Percentiles rank a stretch among this genome's conserved stretches.
These are phyloP conservation scores for Bos javanicus DNA, from an alignment of 2,113 vertebrate species.

Conservation along the genomic window DNA sequence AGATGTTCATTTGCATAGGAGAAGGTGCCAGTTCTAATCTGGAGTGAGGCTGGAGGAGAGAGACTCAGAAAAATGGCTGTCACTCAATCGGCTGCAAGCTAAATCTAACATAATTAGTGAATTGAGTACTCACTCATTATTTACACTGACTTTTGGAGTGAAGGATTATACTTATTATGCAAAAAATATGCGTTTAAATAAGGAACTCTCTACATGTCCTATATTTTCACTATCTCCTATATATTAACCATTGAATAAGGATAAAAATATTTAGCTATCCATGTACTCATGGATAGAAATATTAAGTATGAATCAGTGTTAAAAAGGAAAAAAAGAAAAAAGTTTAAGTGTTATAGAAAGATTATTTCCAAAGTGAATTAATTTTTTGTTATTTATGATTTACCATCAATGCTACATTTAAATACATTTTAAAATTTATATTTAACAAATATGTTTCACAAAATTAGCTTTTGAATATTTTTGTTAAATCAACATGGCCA, in stretches of 20 bases:
- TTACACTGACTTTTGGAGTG: constrained; percentile 38
- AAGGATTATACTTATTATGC: constrained; percentile 14
- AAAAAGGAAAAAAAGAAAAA: neutral
- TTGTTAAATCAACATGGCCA: neutral
- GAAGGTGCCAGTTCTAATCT: constrained; percentile 80
- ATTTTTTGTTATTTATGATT: neutral
- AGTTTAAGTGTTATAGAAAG: neutral
- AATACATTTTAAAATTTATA: neutral
- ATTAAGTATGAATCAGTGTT: neutral
- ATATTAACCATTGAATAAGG: neutral
- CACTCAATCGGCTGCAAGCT: constrained; percentile 69
- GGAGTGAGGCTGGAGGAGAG: constrained; percentile 56
- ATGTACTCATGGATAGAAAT: neutral
- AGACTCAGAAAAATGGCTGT: constrained; percentile 70
- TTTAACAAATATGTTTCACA: neutral
- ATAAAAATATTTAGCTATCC: neutral
- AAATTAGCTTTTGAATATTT: constrained; percentile 12
- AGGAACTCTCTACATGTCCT: neutral
- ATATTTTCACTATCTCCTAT: neutral
- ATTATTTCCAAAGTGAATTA: neutral
- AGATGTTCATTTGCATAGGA: constrained; percentile 84
- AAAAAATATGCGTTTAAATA: constrained; percentile 24
- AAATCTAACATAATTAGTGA: constrained; percentile 56
- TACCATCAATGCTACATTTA: neutral
- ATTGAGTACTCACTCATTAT: constrained; percentile 18